Percentiles rank a stretch among this genome's conserved stretches.
Conservation (phyloP, 64 coral and sea anemone genomes). For the Cladopsammia gracilis region DNA sequence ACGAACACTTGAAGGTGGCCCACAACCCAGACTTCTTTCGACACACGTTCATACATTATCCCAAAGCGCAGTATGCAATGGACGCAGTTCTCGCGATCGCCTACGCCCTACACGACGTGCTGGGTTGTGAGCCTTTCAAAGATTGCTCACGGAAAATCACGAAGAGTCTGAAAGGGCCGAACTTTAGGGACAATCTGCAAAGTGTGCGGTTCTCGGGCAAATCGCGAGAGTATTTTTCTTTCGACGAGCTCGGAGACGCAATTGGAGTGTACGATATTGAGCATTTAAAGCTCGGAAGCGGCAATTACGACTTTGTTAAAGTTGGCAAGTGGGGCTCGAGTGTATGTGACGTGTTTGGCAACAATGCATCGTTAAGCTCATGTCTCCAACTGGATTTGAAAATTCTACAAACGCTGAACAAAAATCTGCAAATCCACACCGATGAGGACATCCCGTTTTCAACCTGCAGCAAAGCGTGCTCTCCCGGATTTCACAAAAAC, state of each 20-base stretch:
- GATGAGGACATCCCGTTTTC: slow-evolving; percentile 54
- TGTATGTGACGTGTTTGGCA: slow-evolving; percentile 16
- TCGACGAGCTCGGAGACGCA: slow-evolving; percentile 72
- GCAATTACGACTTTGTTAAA: slow-evolving; percentile 67
- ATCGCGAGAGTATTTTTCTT: slow-evolving; percentile 73
- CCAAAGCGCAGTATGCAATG: slow-evolving; percentile 84
- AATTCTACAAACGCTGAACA: neutral
- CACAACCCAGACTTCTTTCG: slow-evolving; percentile 80
- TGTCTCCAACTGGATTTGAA: slow-evolving; percentile 10
- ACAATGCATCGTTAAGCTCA: neutral
- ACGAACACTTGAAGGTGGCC: slow-evolving; percentile 72
- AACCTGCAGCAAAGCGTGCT: slow-evolving; percentile 65
- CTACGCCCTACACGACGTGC: slow-evolving; percentile 79
- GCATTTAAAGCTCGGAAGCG: slow-evolving; percentile 63
- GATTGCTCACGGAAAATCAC: slow-evolving; percentile 56
- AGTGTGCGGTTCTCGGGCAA: slow-evolving; percentile 77
- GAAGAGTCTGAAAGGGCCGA: slow-evolving; percentile 12
- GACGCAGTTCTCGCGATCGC: slow-evolving; percentile 81
- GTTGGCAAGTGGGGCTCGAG: slow-evolving; percentile 71
- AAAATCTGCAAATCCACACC: slow-evolving; percentile 31
- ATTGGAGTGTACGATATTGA: slow-evolving; percentile 87
- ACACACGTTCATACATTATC: slow-evolving; percentile 73
- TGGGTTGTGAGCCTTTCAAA: slow-evolving; percentile 70
- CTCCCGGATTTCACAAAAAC: slow-evolving; percentile 73
- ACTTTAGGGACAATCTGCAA: slow-evolving; percentile 69